A percentile compares a stretch with the other conserved stretches of the same genome.
Evolutionary conservation across 2,888 invertebrate species (phyloP).

Genomic region (Idaea straminata): DNA sequence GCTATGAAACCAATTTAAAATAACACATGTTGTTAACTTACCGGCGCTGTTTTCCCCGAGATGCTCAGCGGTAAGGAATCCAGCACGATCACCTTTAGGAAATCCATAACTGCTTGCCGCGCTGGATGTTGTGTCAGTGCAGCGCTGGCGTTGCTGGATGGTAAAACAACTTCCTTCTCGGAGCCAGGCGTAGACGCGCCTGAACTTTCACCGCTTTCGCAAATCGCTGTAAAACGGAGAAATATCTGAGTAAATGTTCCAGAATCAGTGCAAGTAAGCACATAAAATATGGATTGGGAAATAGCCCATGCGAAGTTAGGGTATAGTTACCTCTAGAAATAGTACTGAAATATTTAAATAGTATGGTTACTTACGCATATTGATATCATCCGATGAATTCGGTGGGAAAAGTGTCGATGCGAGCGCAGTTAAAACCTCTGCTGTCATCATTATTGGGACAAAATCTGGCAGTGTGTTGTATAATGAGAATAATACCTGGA

Average conservation of each 20-base stretch:
- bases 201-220: slow-evolving; percentile 87
- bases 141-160: slow-evolving; percentile 53
- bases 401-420: slow-evolving; percentile 92
- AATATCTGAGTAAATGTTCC: background rate
- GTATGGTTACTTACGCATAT: slow-evolving; percentile 60
- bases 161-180: slow-evolving; percentile 77
- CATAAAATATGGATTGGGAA: background rate
- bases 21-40: slow-evolving; percentile 35
- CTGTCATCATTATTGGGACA: slow-evolving; percentile 93
- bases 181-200: slow-evolving; percentile 89
- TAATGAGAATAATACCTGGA: slow-evolving; percentile 93
- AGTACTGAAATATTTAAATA: background rate
- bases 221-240: slow-evolving; percentile 48
- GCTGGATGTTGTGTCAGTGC: slow-evolving; percentile 88
- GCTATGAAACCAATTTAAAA: too few relatives aligned
- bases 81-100: slow-evolving; percentile 94
- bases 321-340: background rate
- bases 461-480: slow-evolving; percentile 98
- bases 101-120: slow-evolving; percentile 95
- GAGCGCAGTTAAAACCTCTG: slow-evolving; percentile 92
- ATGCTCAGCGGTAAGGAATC: slow-evolving; percentile 94
- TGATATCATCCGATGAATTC: slow-evolving; percentile 65
- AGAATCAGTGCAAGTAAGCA: slow-evolving; percentile 1
- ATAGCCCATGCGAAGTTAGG: background rate
- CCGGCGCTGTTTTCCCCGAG: slow-evolving; percentile 88